Conservation (phyloP, 1,140 invertebrate species). For the Eriosoma lanigerum region DNA sequence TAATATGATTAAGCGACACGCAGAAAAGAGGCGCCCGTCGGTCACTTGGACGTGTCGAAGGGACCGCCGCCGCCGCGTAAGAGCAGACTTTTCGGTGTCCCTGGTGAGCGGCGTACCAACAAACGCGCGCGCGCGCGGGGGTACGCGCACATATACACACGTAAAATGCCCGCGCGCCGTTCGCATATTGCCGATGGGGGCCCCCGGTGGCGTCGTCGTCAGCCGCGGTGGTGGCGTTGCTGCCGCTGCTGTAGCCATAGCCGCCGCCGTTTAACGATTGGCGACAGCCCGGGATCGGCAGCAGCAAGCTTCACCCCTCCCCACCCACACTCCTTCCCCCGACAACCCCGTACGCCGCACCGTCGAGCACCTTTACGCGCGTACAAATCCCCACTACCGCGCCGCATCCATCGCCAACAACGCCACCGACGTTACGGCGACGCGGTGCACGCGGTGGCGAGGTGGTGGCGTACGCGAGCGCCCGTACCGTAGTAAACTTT, state of each 20-base stretch:
- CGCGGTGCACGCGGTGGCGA: background rate
- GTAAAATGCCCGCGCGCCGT: background rate
- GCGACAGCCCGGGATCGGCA: slow-evolving; percentile 52
- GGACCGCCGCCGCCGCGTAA: background rate
- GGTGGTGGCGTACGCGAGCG: background rate
- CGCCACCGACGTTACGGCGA: background rate
- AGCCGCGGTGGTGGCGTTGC: background rate
- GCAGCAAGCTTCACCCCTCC: slow-evolving; percentile 31
- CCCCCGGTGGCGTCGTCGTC: slow-evolving; percentile 16
- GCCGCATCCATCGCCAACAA: background rate
- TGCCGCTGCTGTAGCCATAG: background rate
- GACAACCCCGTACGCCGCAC: background rate
- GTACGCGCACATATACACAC: background rate
- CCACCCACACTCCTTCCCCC: background rate
- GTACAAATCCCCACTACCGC: background rate
- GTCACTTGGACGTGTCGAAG: background rate
- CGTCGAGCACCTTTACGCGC: slow-evolving; percentile 26
- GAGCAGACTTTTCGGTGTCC: slow-evolving; percentile 26
- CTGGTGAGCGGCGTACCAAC: background rate
- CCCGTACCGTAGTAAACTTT: slow-evolving; percentile 41
- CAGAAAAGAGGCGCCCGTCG: background rate
- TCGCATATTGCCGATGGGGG: background rate
- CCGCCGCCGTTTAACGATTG: slow-evolving; percentile 51
- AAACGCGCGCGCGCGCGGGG: background rate
- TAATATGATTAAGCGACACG: background rate